Evolutionary conservation across 2,113 vertebrate genomes (phyloP).

Genomic region (Lepus americanus): DNA sequence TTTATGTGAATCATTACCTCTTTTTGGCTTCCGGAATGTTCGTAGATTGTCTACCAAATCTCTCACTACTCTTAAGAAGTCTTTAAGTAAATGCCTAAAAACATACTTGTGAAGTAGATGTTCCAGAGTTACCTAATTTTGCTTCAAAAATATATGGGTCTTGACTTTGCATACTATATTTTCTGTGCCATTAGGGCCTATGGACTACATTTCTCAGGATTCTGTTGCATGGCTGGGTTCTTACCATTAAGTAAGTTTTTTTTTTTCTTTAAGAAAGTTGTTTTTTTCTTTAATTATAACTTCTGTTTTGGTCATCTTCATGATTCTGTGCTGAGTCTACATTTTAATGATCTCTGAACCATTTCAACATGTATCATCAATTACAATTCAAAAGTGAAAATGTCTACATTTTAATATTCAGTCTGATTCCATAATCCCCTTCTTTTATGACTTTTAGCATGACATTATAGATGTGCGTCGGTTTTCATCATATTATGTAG

Average conservation of each 20-base stretch:
- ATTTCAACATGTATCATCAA: background rate
- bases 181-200: too few relatives aligned
- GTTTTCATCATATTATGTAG: too few relatives aligned
- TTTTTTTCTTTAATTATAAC: background rate
- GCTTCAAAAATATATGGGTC: background rate
- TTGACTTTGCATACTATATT: background rate
- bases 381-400: background rate
- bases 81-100: background rate
- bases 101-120: background rate
- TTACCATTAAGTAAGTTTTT: background rate
- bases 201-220: too few relatives aligned
- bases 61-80: background rate
- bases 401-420: background rate
- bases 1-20: background rate
- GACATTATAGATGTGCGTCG: too few relatives aligned
- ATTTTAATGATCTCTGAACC: background rate
- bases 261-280: background rate
- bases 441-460: too few relatives aligned
- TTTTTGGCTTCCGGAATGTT: background rate
- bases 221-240: background rate
- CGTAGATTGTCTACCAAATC: background rate
- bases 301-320: background rate
- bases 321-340: background rate
- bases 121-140: background rate
- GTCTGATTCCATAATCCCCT: background rate